Base-by-base conservation (phyloP, 2,797 vertebrate species). In the Trachurus trachurus region DNA sequence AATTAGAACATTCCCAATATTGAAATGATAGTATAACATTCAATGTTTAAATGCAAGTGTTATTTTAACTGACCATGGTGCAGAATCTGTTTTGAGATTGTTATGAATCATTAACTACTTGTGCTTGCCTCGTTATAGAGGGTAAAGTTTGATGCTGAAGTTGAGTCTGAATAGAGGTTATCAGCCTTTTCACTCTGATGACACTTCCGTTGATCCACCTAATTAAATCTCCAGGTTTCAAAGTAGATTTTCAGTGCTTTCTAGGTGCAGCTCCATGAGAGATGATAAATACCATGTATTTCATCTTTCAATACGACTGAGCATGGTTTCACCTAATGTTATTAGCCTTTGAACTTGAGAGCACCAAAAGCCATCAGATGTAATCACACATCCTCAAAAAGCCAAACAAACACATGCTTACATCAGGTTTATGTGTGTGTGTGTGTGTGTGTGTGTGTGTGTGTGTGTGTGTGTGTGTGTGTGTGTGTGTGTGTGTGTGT, bases 61-160 rank as follows among this genome's bases (percentile, higher is more conserved):
- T 12, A 17, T 58, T 10, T 29, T 74, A 34, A 63, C 26, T 9
- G 4, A 15, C 37, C 21, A n/a, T 5, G 13, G 5, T 37, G 59
- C 53, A 56, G 45, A 42, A 17, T 17, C 3, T 49, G 34, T 8
- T 37, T 50, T 71, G 9, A 57, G 22, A 44, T 61, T 60, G 60
- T 56, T 52, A 26, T 70, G 3, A 50, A 11, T 75, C n/a, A 53
- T 58, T n/a, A 37, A 65, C 52, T 54, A 53, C 40, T 29, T 37
- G 6, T 69, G n/a, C 58, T 78, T 66, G 66, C 74, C 65, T 81
- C 66, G 72, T 66, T 76, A 73, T 34, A 47, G 15, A 50, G 37
- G 50, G 62, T 63, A 65, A 66, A 58, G 10, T 1, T 1, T 80
- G 69, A 86, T 60, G 66, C 61, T 87, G 39, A 85, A 57, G 34